These are phyloP conservation scores for Drosophila nigromelanica DNA, from an alignment of 1,140 invertebrate genomes.

Conservation along the genomic window DNA sequence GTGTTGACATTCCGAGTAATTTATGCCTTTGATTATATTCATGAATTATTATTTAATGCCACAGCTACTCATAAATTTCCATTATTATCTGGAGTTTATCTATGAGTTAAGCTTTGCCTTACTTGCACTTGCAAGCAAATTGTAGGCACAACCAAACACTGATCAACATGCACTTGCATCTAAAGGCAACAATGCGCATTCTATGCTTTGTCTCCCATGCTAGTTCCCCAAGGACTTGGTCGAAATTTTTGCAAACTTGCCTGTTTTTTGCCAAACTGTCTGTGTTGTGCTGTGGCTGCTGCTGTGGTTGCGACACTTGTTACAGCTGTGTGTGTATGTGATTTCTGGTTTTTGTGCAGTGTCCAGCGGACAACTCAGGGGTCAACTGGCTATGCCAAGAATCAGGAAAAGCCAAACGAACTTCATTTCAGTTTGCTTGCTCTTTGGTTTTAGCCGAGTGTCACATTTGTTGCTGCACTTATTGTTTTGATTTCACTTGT, in stretches of 20 bases:
- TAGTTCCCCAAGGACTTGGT: background rate
- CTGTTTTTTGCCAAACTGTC: slow-evolving; percentile 5
- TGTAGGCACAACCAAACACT: slow-evolving; percentile 32
- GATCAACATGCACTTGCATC: slow-evolving; percentile 27
- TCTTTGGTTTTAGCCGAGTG: slow-evolving; percentile 27
- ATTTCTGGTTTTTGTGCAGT: background rate
- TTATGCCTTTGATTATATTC: slow-evolving; percentile 57
- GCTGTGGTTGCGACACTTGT: background rate
- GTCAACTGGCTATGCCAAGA: slow-evolving; percentile 24
- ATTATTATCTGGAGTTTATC: slow-evolving; percentile 21
- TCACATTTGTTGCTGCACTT: slow-evolving; percentile 47
- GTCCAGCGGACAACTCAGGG: background rate
- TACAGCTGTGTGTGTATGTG: background rate
- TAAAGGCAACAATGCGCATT: background rate
- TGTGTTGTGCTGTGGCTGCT: background rate
- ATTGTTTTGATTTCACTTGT: slow-evolving; percentile 45
- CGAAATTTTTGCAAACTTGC: slow-evolving; percentile 12
- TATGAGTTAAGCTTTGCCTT: background rate
- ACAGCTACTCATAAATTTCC: slow-evolving; percentile 20
- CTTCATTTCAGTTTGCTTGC: slow-evolving; percentile 35
- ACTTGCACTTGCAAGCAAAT: background rate
- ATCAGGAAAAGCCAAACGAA: slow-evolving; percentile 40
- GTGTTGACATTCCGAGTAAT: slow-evolving; percentile 40
- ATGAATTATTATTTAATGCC: slow-evolving; percentile 37
- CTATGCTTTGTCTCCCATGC: background rate